These are phyloP conservation scores for Catamblyrhynchus diadema DNA, from an alignment of 2,797 vertebrate species.

Conservation along the genomic window DNA sequence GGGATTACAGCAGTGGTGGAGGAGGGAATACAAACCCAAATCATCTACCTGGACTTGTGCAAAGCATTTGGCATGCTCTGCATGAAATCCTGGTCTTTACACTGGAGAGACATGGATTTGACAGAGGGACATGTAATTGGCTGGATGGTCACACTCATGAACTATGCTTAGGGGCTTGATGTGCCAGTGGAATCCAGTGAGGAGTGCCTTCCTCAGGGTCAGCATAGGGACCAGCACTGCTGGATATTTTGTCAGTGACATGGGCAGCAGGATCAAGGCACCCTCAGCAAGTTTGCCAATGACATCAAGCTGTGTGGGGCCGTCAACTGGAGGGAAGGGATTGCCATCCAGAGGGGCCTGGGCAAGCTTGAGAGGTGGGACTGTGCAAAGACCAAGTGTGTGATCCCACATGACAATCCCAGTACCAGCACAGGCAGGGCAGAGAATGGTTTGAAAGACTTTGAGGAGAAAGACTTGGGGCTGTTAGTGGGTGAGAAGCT, in stretches of 20 bases:
- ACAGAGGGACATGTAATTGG: neutral
- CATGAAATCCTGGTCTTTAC: neutral
- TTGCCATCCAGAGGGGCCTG: neutral
- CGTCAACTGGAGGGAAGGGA: neutral
- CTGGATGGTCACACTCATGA: neutral
- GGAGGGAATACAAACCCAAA: neutral
- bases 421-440: neutral
- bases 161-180: neutral
- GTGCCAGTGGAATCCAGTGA: fast-evolving
- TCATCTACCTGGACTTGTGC: neutral
- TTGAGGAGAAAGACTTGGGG: neutral
- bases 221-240: neutral
- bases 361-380: neutral
- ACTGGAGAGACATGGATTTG: neutral
- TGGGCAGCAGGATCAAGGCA: neutral
- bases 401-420: neutral
- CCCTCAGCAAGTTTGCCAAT: neutral
- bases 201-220: neutral
- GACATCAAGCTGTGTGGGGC: neutral
- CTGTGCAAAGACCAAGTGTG: neutral
- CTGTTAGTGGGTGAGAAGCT: neutral
- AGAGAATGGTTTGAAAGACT: neutral
- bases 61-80: neutral
- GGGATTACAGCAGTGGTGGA: neutral
- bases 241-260: neutral